Base-by-base conservation (phyloP, 2,113 vertebrate genomes). In the Callaeas wilsoni region DNA sequence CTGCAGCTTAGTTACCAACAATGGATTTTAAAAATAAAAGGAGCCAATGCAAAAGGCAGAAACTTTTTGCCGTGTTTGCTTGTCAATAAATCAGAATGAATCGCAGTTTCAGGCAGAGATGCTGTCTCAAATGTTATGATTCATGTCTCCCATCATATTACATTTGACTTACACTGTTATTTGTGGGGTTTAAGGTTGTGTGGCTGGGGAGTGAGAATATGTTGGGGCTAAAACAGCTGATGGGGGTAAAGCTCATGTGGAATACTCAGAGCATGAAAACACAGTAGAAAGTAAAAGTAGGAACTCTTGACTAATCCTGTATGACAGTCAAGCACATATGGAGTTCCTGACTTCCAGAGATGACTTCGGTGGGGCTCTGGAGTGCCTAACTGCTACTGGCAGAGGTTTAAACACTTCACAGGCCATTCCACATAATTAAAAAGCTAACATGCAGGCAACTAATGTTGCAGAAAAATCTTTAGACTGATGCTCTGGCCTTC, bases 71-170 rank as follows among this genome's bases (percentile, higher is more conserved):
- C 33, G 13, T 71, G 32, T 73, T 91, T 83, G 69, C 76, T 77
- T 91, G 64, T 92, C 80, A 84, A 64, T 90, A 95, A 95, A 93
- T 96, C 88, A 92, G 47, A 76, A 75, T 13, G n/a, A 90, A 93
- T 84, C 37, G 37, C 37, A 62, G 73, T 76, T 62, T 50, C 41
- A 68, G 62, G 33, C 59, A 90, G 35, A 55, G 67, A 67, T 94
- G 82, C 53, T 81, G 52, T 69, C 79, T 95, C 68, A 75, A 70
- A 68, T 56, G 65, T 75, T 84, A n/a, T 59, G 75, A 91, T 92
- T 95, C 74, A 55, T 70, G 25, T 62, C 47, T 91, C 67, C 63
- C 57, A 57, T 33, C 41, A 76, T 16, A 35, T 75, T 83, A 49
- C 39, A 53, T 87, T 73, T 93, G 63, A 86, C 79, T 91, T 80